A percentile compares a stretch with the other conserved stretches of the same genome.
These are phyloP conservation scores for Lophius americanus DNA, from an alignment of 2,797 vertebrate species.

Conservation along the genomic window DNA sequence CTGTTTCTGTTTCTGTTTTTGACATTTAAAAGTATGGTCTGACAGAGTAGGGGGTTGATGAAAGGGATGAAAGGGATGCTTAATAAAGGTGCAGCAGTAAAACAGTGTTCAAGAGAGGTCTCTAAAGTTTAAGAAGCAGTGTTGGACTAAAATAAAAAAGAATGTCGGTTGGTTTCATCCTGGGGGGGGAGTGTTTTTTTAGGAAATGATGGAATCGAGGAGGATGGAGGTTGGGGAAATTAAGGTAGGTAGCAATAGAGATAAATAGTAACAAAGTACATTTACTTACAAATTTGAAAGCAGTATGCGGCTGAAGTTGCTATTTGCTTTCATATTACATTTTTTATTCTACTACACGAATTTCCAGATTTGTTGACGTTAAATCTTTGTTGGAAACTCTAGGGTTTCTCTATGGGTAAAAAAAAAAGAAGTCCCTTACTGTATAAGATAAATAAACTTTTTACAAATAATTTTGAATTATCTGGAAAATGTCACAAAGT, in stretches of 20 bases:
- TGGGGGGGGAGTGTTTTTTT: slow-evolving; percentile 15
- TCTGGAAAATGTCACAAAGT: too few relatives aligned
- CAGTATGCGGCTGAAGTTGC: too few relatives aligned
- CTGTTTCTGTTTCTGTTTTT: slow-evolving; percentile 10
- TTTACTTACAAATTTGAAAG: too few relatives aligned
- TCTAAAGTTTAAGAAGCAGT: slow-evolving; percentile 53
- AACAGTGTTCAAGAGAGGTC: slow-evolving; percentile 45
- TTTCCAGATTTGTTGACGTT: too few relatives aligned
- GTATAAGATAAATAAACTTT: too few relatives aligned
- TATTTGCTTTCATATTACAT: too few relatives aligned
- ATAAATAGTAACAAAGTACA: too few relatives aligned
- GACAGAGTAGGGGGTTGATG: slow-evolving; percentile 4
- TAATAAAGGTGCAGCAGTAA: slow-evolving; percentile 29
- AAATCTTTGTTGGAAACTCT: too few relatives aligned
- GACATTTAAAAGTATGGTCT: slow-evolving; percentile 15
- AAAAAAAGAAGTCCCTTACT: too few relatives aligned
- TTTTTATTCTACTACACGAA: too few relatives aligned
- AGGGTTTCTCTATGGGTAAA: too few relatives aligned
- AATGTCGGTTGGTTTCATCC: slow-evolving; percentile 34
- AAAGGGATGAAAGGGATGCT: slow-evolving; percentile 28
- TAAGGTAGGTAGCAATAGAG: slow-evolving; percentile 4
- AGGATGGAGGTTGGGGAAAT: slow-evolving; percentile 15
- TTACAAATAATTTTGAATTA: too few relatives aligned
- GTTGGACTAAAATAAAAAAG: slow-evolving; percentile 26
- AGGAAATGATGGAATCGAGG: slow-evolving; percentile 14